Evolutionary conservation across 1,140 invertebrate genomes (phyloP).

Genomic region (Ruditapes philippinarum): DNA sequence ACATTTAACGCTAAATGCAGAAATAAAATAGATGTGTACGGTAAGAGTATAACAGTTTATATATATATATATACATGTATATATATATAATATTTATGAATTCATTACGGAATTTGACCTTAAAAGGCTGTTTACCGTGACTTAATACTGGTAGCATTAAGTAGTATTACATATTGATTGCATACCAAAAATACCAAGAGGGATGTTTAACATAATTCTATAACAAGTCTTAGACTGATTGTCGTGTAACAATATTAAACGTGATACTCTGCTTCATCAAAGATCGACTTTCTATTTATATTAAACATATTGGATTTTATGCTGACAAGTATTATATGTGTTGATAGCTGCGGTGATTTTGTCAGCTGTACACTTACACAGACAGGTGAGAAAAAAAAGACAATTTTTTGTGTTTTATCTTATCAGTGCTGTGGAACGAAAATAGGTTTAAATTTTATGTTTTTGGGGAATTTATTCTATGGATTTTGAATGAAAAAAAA

Average conservation of each 20-base stretch:
- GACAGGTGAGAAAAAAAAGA: too few species aligned
- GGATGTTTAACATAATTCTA: constrained; percentile 2
- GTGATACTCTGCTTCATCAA: background rate
- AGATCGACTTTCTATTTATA: background rate
- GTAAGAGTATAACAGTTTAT: background rate
- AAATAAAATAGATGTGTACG: too few species aligned
- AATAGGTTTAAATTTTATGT: too few species aligned
- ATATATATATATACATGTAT: background rate
- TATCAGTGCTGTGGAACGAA: too few species aligned
- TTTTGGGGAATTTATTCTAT: too few species aligned
- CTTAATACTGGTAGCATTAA: background rate
- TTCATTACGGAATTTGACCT: background rate
- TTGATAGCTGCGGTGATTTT: too few species aligned
- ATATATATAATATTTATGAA: background rate
- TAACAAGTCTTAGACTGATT: background rate
- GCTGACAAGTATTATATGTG: background rate
- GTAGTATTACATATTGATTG: background rate
- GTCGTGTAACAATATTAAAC: background rate
- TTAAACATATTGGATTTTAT: constrained; percentile 6
- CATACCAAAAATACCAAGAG: background rate
- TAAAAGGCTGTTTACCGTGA: background rate
- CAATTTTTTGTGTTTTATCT: too few species aligned
- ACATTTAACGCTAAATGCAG: too few species aligned
- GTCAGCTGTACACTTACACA: too few species aligned
- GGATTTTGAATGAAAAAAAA: too few species aligned